These are phyloP conservation scores for Lysandra coridon DNA, from an alignment of 2,888 invertebrate species.

Conservation along the genomic window DNA sequence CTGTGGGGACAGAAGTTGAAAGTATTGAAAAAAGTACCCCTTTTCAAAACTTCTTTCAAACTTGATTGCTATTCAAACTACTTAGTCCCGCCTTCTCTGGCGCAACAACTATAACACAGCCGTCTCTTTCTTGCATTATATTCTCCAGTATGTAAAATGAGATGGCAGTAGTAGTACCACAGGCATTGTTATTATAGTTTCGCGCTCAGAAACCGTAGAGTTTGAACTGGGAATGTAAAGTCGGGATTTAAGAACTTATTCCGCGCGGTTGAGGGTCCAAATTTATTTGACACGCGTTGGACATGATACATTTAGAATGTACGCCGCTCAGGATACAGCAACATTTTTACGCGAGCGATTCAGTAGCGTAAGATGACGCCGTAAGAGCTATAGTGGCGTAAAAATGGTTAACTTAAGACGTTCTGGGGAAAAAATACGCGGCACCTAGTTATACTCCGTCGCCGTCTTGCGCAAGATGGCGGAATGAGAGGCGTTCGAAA, in stretches of 20 bases:
- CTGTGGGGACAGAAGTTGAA: not conserved
- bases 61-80: constrained; percentile 73
- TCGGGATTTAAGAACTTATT: constrained; percentile 41
- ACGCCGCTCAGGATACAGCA: constrained; percentile 57
- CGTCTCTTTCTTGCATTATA: constrained; percentile 52
- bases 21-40: constrained; percentile 61
- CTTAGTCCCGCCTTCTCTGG: constrained; percentile 61
- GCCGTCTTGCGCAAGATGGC: constrained; percentile 80
- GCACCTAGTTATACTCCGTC: constrained; percentile 74
- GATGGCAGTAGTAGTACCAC: constrained; percentile 58
- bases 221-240: constrained; percentile 38
- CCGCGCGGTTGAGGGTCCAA: fast-evolving
- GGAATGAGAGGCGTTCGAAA: constrained; percentile 72
- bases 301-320: constrained; percentile 44
- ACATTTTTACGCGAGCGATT: constrained; percentile 79
- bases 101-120: constrained; percentile 47
- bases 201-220: constrained; percentile 42
- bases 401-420: constrained; percentile 77
- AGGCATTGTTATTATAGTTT: constrained; percentile 76
- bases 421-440: constrained; percentile 73
- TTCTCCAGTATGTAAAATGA: constrained; percentile 51
- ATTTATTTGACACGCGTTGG: constrained; percentile 28
- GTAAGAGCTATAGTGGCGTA: constrained; percentile 78
- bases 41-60: constrained; percentile 76
- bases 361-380: constrained; percentile 70